Base-by-base conservation (phyloP, 2,888 invertebrate species). In the Cepaea hortensis region DNA sequence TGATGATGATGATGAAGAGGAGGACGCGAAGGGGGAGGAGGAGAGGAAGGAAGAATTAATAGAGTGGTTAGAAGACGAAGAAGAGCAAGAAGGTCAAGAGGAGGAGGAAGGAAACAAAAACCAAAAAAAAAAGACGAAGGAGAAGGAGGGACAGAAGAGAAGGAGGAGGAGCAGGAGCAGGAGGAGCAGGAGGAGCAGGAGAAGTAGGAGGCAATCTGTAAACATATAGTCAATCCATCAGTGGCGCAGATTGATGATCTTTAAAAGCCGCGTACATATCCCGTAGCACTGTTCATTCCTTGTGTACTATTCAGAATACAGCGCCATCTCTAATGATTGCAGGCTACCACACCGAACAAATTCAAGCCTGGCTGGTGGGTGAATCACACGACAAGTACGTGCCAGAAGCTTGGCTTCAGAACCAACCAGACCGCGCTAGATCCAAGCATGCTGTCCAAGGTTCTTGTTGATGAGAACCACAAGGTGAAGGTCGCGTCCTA, bases 381-480 rank as follows among this genome's bases (percentile, higher is more conserved):
- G 50, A 82, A 50, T 9, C 72, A 70, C 72, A 82, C 82, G 5
- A 70, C 70, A 72, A 13, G 55, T 72, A n/a, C 55, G 3, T 82
- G 82, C 55, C n/a, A 70, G 48, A 11, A 20, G 13, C 82, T 82
- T 3, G 82, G 82, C 0, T 11, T 82, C 50, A 82, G 15, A 11
- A 48, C 72, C 6, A 48, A 48, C n/a, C 82, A 70, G 46, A 23
- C 20, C 0, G 20, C 62, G 1, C 20, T 82, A 18, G 20, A 20
- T 18, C 82, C 82, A 0, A 9, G n/a, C 15, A 70, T 82, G 82
- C 23, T 82, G 50, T 20, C 70, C 3, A 82, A 72, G 15, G 82
- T 82, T 50, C 82, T 82, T 48, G 72, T 82, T 23, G 82, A 82
- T 50, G 72, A 82, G 55, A 35, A 3, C 3, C 70, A 82, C 82